Percentiles rank a stretch among this genome's conserved stretches.
Evolutionary conservation across 92 coral and sea anemone species (phyloP).

Genomic region (Bergia puertoricense): DNA sequence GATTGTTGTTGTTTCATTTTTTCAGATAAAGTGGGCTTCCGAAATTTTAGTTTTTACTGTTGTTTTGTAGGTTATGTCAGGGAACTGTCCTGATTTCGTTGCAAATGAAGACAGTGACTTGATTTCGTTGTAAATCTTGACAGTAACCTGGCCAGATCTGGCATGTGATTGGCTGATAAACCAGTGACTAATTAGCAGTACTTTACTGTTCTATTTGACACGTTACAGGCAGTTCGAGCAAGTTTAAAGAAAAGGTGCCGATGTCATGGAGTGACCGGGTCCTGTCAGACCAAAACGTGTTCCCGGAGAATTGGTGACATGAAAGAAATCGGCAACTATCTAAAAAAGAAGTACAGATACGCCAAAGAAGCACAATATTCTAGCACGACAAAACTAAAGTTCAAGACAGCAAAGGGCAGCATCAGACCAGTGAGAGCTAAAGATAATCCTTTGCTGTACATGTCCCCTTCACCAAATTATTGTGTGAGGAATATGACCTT

Average conservation of each 20-base stretch:
- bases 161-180: too few species aligned
- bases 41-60: too few species aligned
- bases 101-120: too few species aligned
- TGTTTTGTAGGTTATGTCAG: too few species aligned
- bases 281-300: slow-evolving; percentile 78
- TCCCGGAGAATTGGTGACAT: slow-evolving; percentile 71
- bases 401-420: slow-evolving; percentile 32
- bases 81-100: too few species aligned
- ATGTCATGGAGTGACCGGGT: slow-evolving; percentile 86
- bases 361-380: slow-evolving; percentile 51
- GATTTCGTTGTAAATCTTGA: too few species aligned
- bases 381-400: slow-evolving; percentile 39
- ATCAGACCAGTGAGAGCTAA: slow-evolving; percentile 52
- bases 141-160: too few species aligned
- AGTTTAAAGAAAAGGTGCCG: slow-evolving; percentile 70
- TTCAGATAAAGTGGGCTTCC: too few species aligned
- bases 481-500: slow-evolving; percentile 58
- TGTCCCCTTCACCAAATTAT: slow-evolving; percentile 83
- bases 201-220: neutral
- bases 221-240: slow-evolving; percentile 68
- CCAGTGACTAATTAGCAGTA: too few species aligned
- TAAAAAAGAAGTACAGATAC: slow-evolving; percentile 62
- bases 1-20: too few species aligned
- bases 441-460: slow-evolving; percentile 65
- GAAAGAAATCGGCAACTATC: slow-evolving; percentile 62